Conservation (phyloP, 2,797 vertebrate genomes). For the Argentina silus region DNA sequence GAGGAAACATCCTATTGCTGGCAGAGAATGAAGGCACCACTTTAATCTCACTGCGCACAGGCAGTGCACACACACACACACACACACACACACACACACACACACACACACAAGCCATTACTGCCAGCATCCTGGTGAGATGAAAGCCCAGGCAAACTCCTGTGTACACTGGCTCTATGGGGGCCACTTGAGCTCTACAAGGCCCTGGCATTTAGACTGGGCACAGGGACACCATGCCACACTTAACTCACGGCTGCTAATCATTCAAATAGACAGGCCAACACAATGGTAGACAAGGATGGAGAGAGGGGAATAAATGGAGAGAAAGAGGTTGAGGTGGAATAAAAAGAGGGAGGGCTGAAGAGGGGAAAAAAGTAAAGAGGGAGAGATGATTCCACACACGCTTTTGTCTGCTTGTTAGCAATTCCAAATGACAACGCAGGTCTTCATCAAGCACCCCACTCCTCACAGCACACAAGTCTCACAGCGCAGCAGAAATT, state of each 20-base stretch:
- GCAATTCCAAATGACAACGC: conserved; percentile 19
- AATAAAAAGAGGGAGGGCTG: too few species aligned
- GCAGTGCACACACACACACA: too few species aligned
- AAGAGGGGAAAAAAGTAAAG: background rate
- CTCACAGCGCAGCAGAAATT: conserved; percentile 33
- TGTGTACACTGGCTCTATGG: background rate
- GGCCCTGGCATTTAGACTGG: background rate
- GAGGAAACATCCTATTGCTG: background rate
- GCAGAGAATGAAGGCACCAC: background rate
- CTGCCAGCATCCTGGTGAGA: background rate
- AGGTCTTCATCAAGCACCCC: conserved; percentile 36
- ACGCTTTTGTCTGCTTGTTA: conserved; percentile 10
- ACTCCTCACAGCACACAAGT: too few species aligned
- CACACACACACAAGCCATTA: background rate
- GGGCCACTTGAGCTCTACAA: background rate
- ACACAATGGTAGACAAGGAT: background rate
- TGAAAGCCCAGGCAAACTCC: background rate
- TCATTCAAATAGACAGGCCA: background rate
- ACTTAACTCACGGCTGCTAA: too few species aligned
- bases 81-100: background rate
- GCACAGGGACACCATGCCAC: background rate
- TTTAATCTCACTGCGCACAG: background rate
- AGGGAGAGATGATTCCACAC: background rate
- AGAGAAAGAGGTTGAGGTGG: background rate
- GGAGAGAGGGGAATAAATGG: background rate